Evolutionary conservation across 1,140 invertebrate genomes (phyloP), one percentile per base, ranked within the genome.

Genomic region (Drosophila sp.): DNA sequence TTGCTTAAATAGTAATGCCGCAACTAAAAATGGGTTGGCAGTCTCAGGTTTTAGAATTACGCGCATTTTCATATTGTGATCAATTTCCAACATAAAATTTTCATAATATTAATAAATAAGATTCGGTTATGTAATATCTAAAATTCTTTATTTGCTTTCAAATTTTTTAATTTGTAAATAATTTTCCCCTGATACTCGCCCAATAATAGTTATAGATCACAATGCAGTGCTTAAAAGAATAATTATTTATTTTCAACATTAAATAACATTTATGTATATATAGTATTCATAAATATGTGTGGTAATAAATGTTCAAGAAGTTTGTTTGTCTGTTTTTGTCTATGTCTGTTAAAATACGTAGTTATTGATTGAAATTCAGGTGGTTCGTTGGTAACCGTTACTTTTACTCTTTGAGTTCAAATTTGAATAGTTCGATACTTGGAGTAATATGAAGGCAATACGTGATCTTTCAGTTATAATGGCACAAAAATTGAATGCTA

Each of bases 171-270:
- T n/a, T n/a, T n/a, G n/a, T n/a, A n/a, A n/a, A n/a, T n/a, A n/a
- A n/a, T n/a, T n/a, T n/a, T n/a, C n/a, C n/a, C n/a, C n/a, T n/a
- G n/a, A n/a, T n/a, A n/a, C n/a, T 36, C 29, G 7, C 11, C 14
- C 5, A 14, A 51, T 43, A 14, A 29, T 16, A 21, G 14, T 14
- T 9, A 36, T 9, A 36, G 11, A 36, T 38, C 36, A 38, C 36
- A 38, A n/a, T 11, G 7, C 1, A 25, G 11, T 32, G 21, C 32
- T 78, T 86, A 86, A 78, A 72, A 86, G 81, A 84, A 86, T 86
- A 80, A 78, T 78, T 84, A 84, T 86, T 86, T 86, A 86, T 86
- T 87, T 87, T 81, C 81, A 86, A 86, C 81, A 87, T 80, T 76
- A 66, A 50, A 81, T 69, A 81, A 65, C 84, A 78, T 80, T 80